phyloP scores from a whole-genome alignment of 2,113 vertebrate species.

The Scomber japonicus region DNA sequence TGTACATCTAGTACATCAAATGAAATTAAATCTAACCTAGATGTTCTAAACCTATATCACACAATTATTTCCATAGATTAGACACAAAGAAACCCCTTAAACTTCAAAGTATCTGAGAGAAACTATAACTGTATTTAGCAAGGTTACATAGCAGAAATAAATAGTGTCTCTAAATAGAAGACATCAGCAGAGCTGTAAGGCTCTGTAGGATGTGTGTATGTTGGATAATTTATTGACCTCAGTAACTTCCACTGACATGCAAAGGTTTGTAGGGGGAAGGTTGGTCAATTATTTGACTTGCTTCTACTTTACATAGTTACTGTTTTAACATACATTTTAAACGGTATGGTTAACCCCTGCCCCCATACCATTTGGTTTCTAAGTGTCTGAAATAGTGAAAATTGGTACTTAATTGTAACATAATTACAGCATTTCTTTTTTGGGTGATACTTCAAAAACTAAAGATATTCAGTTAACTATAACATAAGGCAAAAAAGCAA shows the following conservation, averaged over 20 bases:
- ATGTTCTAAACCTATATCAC: conserved; percentile 24
- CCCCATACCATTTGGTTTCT: no score
- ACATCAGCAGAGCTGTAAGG: neutral
- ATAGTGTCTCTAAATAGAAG: neutral
- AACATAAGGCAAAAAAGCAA: no score
- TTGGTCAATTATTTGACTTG: neutral
- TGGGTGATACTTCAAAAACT: no score
- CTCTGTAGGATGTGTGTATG: neutral
- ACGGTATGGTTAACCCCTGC: no score
- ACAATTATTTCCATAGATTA: conserved; percentile 5
- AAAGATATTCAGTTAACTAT: no score
- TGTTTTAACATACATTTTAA: neutral
- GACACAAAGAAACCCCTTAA: no score
- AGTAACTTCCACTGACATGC: neutral
- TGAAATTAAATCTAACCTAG: conserved; percentile 38
- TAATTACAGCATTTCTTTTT: no score
- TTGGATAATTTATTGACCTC: conserved; percentile 3
- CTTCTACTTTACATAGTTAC: neutral
- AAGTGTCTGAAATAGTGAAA: no score
- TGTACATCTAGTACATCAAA: conserved; percentile 6
- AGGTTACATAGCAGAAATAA: neutral
- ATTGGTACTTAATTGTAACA: no score
- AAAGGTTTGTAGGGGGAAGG: neutral
- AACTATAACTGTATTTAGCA: neutral
- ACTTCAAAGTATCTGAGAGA: neutral